A percentile compares a stretch with the other conserved stretches of the same genome.
Conservation (phyloP, 2,113 vertebrate species). For the Pavo muticus region DNA sequence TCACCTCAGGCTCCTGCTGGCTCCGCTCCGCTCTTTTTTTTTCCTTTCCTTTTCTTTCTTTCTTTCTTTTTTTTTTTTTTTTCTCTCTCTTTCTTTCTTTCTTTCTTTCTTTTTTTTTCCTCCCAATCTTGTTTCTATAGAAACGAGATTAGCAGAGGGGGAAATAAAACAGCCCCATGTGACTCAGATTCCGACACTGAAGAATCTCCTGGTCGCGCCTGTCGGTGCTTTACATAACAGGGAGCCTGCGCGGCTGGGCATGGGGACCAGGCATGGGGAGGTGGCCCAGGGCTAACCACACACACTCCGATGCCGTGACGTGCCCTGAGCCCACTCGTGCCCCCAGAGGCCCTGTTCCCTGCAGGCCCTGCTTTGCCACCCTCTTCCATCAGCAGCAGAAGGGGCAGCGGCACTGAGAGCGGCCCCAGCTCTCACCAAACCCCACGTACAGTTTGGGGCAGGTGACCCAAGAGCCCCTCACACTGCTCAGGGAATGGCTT, state of each 20-base stretch:
- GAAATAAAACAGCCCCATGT: slow-evolving; percentile 76
- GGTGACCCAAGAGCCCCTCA: background rate
- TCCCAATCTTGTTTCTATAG: slow-evolving; percentile 79
- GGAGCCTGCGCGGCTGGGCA: background rate
- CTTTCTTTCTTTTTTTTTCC: background rate
- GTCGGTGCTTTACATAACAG: slow-evolving; percentile 67
- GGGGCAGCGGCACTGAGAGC: background rate
- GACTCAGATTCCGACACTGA: slow-evolving; percentile 77
- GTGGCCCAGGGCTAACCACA: too few species aligned
- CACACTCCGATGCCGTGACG: too few species aligned
- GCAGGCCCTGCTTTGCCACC: fast-evolving
- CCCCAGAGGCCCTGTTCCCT: background rate
- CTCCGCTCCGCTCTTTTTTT: slow-evolving; percentile 42
- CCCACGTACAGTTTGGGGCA: too few species aligned
- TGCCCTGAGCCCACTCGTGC: background rate
- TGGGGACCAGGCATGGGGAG: background rate
- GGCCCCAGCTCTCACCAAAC: background rate
- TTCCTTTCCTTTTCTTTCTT: too few species aligned
- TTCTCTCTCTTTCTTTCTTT: too few species aligned
- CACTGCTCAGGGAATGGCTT: background rate
- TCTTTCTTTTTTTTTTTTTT: too few species aligned
- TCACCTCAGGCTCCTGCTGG: slow-evolving; percentile 56
- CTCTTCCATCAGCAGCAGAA: background rate
- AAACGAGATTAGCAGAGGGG: slow-evolving; percentile 78
- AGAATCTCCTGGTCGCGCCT: slow-evolving; percentile 54